Conservation (phyloP, 23 tunicate species). For the Clavelina lepadiformis region DNA sequence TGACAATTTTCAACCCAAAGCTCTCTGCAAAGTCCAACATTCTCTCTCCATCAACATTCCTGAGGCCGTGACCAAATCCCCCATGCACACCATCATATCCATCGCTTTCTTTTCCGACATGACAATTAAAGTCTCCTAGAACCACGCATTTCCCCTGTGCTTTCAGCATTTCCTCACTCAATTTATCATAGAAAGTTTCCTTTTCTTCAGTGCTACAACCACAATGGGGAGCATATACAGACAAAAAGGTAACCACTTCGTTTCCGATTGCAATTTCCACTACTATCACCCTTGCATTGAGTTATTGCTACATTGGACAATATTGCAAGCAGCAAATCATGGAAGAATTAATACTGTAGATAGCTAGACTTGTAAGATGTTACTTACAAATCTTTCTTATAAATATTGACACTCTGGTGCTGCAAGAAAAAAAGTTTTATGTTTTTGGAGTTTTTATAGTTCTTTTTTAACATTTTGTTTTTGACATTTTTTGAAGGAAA, state of each 20-base stretch:
- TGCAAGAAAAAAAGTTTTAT: too few relatives aligned
- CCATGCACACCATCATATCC: background rate
- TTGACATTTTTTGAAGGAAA: too few relatives aligned
- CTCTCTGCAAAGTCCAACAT: background rate
- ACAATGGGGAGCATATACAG: conserved; percentile 19
- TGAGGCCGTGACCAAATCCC: background rate
- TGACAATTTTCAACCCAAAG: conserved; percentile 7
- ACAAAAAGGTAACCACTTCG: background rate
- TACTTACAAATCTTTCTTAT: too few relatives aligned
- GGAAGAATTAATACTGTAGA: too few relatives aligned
- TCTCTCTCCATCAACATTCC: conserved; percentile 3
- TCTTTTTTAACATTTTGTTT: too few relatives aligned
- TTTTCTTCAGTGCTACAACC: conserved; percentile 22
- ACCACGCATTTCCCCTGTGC: background rate
- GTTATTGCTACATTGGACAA: too few relatives aligned
- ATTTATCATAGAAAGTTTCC: background rate
- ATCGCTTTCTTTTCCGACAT: conserved; percentile 2
- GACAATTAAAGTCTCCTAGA: conserved; percentile 4
- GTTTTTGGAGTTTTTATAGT: too few relatives aligned
- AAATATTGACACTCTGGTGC: too few relatives aligned
- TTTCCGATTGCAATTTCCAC: conserved; percentile 13
- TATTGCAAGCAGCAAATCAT: too few relatives aligned
- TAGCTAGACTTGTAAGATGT: too few relatives aligned
- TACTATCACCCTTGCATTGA: conserved; percentile 10
- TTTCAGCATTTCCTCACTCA: conserved; percentile 18